phyloP scores from a whole-genome alignment of 1,140 invertebrate species.

The Leptinotarsa lineolata region DNA sequence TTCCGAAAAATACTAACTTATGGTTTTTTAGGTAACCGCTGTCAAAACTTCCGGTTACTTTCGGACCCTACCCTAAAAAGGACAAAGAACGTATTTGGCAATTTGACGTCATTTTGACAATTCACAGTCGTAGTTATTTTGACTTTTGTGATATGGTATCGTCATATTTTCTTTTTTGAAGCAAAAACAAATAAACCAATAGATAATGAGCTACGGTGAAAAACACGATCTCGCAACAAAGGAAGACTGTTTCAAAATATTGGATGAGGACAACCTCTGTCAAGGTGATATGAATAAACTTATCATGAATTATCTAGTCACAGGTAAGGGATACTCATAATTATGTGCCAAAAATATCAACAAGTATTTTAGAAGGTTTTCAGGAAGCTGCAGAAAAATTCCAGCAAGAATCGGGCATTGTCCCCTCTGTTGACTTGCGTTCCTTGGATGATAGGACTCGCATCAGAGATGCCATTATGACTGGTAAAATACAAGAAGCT shows the following conservation, averaged over 20 bases:
- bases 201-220: slow-evolving; percentile 55
- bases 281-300: slow-evolving; percentile 93
- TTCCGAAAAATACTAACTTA: no score
- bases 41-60: no score
- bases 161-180: neutral
- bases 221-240: slow-evolving; percentile 55
- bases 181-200: neutral
- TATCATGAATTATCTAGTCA: slow-evolving; percentile 98
- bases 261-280: slow-evolving; percentile 82
- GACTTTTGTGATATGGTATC: no score
- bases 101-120: no score
- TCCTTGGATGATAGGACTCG: slow-evolving; percentile 91
- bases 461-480: slow-evolving; percentile 93
- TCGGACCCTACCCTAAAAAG: no score
- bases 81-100: no score
- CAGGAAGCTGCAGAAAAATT: slow-evolving; percentile 98
- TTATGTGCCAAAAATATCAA: slow-evolving; percentile 31
- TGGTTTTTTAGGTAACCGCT: no score
- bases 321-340: slow-evolving; percentile 66
- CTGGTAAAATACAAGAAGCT: slow-evolving; percentile 90
- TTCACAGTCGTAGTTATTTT: no score
- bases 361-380: slow-evolving; percentile 79
- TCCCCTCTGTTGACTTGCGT: slow-evolving; percentile 83
- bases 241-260: slow-evolving; percentile 71
- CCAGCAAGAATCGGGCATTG: slow-evolving; percentile 89